A percentile compares a stretch with the other conserved stretches of the same genome.
Conservation (phyloP, 1,140 invertebrate species). For the Antheraea pernyi region DNA sequence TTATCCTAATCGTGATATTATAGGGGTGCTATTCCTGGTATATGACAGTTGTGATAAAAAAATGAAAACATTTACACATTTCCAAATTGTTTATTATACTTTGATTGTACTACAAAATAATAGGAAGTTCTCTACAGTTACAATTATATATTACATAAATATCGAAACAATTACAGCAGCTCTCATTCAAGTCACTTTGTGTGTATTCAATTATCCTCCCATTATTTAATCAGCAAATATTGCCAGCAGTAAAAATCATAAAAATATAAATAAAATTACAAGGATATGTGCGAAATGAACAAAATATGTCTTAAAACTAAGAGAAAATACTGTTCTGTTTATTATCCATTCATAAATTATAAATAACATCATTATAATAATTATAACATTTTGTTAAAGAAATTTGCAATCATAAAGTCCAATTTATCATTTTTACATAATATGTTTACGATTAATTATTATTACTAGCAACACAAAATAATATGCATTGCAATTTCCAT, state of each 20-base stretch:
- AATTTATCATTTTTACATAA: conserved; percentile 6
- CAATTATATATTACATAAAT: conserved; percentile 74
- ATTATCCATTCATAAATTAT: conserved; percentile 62
- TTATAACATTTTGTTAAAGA: conserved; percentile 5
- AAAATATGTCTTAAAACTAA: conserved; percentile 60
- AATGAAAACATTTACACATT: conserved; percentile 50
- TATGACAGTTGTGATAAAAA: conserved; percentile 12
- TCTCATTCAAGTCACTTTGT: conserved; percentile 31
- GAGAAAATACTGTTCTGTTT: conserved; percentile 71
- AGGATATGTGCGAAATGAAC: conserved; percentile 20
- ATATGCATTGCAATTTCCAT: conserved; percentile 43
- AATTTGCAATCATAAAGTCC: not conserved
- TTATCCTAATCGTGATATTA: no score
- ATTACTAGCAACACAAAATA: conserved; percentile 9
- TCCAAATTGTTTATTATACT: conserved; percentile 73
- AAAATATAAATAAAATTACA: conserved; percentile 33
- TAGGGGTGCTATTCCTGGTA: no score
- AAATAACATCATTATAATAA: conserved; percentile 42
- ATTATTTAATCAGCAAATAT: conserved; percentile 36
- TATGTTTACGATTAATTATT: not conserved
- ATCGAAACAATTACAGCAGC: conserved; percentile 65
- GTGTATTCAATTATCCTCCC: conserved; percentile 41
- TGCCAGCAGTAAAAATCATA: conserved; percentile 34
- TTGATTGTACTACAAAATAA: conserved; percentile 79
- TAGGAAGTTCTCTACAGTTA: conserved; percentile 77